phyloP scores from a whole-genome alignment of 2,113 vertebrate species.

The Pseudopodoces humilis region DNA sequence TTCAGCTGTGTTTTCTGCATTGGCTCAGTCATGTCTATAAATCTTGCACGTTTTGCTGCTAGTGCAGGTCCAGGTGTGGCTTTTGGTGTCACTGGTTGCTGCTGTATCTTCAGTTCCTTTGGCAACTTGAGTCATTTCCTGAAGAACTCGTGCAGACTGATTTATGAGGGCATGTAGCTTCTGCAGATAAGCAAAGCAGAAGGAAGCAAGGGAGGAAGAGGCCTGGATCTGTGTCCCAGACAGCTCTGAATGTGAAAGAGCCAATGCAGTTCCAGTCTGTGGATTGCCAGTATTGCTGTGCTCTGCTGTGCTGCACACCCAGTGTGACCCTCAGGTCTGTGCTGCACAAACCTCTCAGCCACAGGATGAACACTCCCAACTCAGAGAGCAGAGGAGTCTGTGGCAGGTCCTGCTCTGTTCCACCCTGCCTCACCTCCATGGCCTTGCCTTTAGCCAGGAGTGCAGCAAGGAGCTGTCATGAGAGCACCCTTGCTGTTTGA shows the following conservation, averaged over 20 bases:
- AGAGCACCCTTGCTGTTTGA: not conserved
- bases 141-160: not conserved
- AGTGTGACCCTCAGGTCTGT: not conserved
- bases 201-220: not conserved
- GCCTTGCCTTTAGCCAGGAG: not conserved
- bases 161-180: not conserved
- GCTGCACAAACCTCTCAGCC: rapidly evolving
- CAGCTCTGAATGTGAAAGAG: not conserved
- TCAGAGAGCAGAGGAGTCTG: rapidly evolving
- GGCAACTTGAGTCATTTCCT: not conserved
- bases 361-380: rapidly evolving
- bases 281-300: not conserved
- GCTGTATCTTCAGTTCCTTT: not conserved
- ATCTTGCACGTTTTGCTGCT: not conserved
- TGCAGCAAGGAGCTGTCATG: rapidly evolving
- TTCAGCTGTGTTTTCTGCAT: not conserved
- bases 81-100: not conserved
- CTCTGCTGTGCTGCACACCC: not conserved
- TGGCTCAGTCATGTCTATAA: not conserved
- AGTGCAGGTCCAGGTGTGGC: not conserved
- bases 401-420: not conserved
- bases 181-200: not conserved
- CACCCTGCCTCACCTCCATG: rapidly evolving
- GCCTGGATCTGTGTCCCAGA: not conserved
- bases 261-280: not conserved